phyloP scores from a whole-genome alignment of 1,140 invertebrate genomes.

The Monomorium pharaonis region DNA sequence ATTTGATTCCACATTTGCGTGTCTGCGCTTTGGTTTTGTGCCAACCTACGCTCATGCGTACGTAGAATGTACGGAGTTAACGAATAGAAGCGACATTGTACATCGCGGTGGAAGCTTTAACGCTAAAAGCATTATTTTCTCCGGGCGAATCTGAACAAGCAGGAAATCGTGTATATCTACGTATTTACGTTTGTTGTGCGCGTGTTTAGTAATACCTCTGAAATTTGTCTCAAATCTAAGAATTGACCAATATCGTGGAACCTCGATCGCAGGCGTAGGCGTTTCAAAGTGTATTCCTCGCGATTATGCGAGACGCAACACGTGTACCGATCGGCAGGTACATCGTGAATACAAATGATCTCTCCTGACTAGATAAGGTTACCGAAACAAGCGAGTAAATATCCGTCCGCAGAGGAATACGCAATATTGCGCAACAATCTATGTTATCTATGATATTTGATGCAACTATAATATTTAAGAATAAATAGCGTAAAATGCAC shows the following conservation, averaged over 20 bases:
- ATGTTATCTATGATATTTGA: not conserved
- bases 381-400: not conserved
- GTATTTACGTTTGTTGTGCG: not conserved
- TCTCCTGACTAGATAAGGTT: slow-evolving; percentile 13
- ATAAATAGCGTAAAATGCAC: not conserved
- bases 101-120: not conserved
- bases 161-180: not conserved
- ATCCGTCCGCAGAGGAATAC: not conserved
- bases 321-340: slow-evolving; percentile 34
- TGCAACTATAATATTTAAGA: not conserved
- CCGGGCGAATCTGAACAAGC: not conserved
- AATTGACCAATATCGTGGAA: not conserved
- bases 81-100: slow-evolving; percentile 6
- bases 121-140: slow-evolving; percentile 33
- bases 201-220: not conserved
- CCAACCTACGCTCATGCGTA: slow-evolving; percentile 1
- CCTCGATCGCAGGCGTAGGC: not conserved
- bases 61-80: slow-evolving; percentile 22
- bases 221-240: slow-evolving; percentile 8
- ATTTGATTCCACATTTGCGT: slow-evolving; percentile 13
- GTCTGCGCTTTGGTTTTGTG: slow-evolving; percentile 8
- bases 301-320: slow-evolving; percentile 71
- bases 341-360: slow-evolving; percentile 56
- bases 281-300: slow-evolving; percentile 66
- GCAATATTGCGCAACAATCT: slow-evolving; percentile 38